A percentile compares a stretch with the other conserved stretches of the same genome.
Conservation (phyloP, 1,140 invertebrate genomes). For the Eubasilissa regina region DNA sequence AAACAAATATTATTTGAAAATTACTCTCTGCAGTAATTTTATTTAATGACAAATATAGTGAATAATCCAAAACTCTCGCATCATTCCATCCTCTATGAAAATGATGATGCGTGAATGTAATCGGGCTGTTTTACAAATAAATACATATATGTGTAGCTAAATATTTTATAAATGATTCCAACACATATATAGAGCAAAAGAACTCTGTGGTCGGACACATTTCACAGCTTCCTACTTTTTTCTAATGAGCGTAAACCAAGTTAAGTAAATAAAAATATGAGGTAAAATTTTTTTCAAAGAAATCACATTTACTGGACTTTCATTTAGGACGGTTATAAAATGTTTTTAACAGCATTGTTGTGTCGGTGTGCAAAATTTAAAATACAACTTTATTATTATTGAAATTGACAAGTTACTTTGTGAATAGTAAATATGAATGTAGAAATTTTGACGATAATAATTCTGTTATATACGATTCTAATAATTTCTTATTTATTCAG, state of each 20-base stretch:
- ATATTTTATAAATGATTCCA: neutral
- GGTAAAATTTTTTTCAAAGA: neutral
- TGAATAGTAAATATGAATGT: neutral
- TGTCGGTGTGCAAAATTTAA: neutral
- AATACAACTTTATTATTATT: neutral
- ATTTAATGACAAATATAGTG: neutral
- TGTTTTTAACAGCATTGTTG: neutral
- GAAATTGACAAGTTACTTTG: neutral
- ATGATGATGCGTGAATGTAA: neutral
- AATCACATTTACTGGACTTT: neutral
- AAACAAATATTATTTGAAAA: neutral
- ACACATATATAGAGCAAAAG: neutral
- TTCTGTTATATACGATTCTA: neutral
- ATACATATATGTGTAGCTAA: neutral
- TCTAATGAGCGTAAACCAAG: neutral
- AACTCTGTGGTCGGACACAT: neutral
- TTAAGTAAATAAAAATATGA: neutral
- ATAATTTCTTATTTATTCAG: neutral
- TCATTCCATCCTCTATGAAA: neutral
- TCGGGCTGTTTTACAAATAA: neutral
- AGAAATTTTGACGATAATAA: neutral
- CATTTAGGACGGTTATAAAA: conserved; percentile 2
- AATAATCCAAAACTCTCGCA: neutral
- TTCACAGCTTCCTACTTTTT: neutral
- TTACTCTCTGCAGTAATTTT: neutral